Conservation (phyloP, 2,888 invertebrate species). For the Automeris io region DNA sequence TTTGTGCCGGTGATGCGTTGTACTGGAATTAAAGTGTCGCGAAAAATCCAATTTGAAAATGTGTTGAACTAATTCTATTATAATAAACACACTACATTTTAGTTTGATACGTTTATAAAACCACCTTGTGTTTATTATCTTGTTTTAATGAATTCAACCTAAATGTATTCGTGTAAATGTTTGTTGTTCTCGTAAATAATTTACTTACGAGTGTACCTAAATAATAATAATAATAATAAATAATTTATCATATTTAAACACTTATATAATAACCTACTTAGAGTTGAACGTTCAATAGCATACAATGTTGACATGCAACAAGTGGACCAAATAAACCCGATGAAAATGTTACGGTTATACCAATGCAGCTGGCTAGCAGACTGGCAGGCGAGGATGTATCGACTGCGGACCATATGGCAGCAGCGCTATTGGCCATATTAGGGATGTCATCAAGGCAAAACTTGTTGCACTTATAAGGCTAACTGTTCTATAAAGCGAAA, state of each 20-base stretch:
- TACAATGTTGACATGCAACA: no score
- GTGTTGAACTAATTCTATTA: slow-evolving; percentile 44
- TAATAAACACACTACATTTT: slow-evolving; percentile 31
- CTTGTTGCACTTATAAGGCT: slow-evolving; percentile 76
- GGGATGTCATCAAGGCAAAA: slow-evolving; percentile 71
- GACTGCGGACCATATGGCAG: slow-evolving; percentile 68
- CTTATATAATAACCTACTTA: neutral
- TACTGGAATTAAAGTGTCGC: slow-evolving; percentile 18
- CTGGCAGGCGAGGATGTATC: slow-evolving; percentile 60
- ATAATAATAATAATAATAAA: neutral
- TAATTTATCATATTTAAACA: neutral
- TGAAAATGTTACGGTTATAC: slow-evolving; percentile 31
- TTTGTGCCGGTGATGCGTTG: slow-evolving; percentile 7
- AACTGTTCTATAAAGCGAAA: slow-evolving; percentile 62
- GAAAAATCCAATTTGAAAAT: slow-evolving; percentile 28
- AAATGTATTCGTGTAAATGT: neutral
- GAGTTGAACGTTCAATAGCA: neutral
- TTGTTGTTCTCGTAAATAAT: neutral
- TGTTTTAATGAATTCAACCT: slow-evolving; percentile 3
- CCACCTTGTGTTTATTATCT: slow-evolving; percentile 11
- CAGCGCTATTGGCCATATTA: slow-evolving; percentile 60
- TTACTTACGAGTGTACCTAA: neutral
- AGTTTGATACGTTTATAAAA: slow-evolving; percentile 33
- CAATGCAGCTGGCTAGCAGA: slow-evolving; percentile 40
- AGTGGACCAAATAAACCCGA: slow-evolving; percentile 31